Evolutionary conservation across 2,888 invertebrate species (phyloP), one percentile per base, ranked within the genome.

Genomic region (Dolomedes plantarius): DNA sequence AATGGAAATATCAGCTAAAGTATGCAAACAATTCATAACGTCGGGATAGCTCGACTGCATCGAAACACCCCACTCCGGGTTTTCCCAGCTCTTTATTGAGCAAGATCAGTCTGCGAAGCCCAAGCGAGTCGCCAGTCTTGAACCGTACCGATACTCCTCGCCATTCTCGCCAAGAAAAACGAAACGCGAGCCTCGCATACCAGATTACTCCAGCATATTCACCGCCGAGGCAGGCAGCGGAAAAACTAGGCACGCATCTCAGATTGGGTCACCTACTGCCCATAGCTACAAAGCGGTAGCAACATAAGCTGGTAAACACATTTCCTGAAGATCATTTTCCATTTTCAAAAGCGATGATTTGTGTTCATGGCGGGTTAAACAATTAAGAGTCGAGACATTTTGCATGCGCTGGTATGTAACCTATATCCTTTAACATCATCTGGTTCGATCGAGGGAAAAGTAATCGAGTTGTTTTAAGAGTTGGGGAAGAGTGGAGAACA

Each of bases 261-360:
- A 56, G 56, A 56, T 56, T 56, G 23, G 56, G 56, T 56, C 56
- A 56, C 56, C 56, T 56, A 56, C 23, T 56, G 56, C 56, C 56
- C 56, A 56, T 56, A 56, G 56, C 56, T 56, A 56, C 41, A 13
- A 46, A 6, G 41, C 41, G 16, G 41, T 16, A 46, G 41, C 16
- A 46, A 16, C 16, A 16, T 46, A 5, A 36, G 16, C 46, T 19
- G 23, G 56, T 19, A 56, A 23, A 56, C n/a, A 3, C 56, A 19
- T 56, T 56, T 56, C 23, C 56, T 56, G 56, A 16, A 46, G 46
- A 56, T 56, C 56, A 23, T 56, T 56, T 56, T 56, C 56, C 56
- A 56, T 56, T 56, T 56, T 56, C 56, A 23, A 19, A 56, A n/a
- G 7, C 1, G 46, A 46, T 16, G 46, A 46, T 46, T 13, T 6